Base-by-base conservation (phyloP, 2,113 vertebrate genomes). In the Cynocephalus volans region DNA sequence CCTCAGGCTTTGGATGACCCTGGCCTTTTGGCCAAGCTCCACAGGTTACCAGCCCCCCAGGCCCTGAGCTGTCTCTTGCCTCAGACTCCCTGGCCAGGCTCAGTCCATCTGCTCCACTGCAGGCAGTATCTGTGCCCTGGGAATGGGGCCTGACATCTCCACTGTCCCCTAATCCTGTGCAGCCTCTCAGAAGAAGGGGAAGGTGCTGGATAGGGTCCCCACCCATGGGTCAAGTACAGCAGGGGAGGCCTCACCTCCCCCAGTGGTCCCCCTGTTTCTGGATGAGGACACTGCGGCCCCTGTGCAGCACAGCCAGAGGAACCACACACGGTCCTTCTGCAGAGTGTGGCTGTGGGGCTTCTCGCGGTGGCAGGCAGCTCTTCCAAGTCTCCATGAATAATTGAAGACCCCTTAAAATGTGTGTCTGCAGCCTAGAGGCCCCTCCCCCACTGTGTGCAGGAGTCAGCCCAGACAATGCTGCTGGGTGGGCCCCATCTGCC, bases 351-450 rank as follows among this genome's bases (percentile, higher is more conserved):
- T 88, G 36, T 4, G 0, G 76, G 72, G 86, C 23, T 76, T 88
- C 88, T 81, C n/a, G 3, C 6, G 50, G 95, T 95, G 83, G 56
- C 50, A 60, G 62, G 50, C 86, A 62, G 67, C 62, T 90, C 86
- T 89, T 81, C 95, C 67, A 52, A 65, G 70, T 54, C 60, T 19
- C 75, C 86, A 81, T 96, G 97, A 97, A 97, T 97, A 97, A 97
- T 92, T 96, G 92, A 97, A 95, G 82, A 67, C 86, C 45, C 76
- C 80, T 96, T 88, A 96, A 81, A 52, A 48, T 65, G 70, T 87
- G 90, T 0, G 0, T 60, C 70, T 21, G 48, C 70, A 10, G 92
- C 90, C 48, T 54, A 8, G 48, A 83, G 89, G 79, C 77, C 77
- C 88, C 24, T 88, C 86, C 93, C 54, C 41, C 54, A 1, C 21